A percentile compares a stretch with the other conserved stretches of the same genome.
These are phyloP conservation scores for Rhadinocentrus ornatus DNA, from an alignment of 2,797 vertebrate genomes.

Conservation along the genomic window DNA sequence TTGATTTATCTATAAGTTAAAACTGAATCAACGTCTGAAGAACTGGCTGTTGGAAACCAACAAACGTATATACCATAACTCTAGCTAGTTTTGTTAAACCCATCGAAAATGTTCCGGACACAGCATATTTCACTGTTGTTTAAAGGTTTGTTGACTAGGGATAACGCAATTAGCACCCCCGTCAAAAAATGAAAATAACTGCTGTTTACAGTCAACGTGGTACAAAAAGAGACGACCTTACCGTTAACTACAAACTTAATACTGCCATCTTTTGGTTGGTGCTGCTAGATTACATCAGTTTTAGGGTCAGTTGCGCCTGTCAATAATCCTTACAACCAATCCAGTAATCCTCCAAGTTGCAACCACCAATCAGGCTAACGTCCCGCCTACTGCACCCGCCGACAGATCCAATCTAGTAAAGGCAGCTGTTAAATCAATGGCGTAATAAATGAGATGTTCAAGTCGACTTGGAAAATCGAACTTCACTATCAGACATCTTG, in stretches of 20 bases:
- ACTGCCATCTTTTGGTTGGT: constrained; percentile 53
- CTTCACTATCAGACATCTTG: too few species aligned
- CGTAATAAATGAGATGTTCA: constrained; percentile 4
- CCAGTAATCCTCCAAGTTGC: not conserved
- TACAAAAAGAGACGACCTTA: not conserved
- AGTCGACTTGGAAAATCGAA: fast-evolving
- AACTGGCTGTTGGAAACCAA: constrained; percentile 3
- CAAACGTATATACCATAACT: not conserved
- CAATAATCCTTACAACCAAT: not conserved
- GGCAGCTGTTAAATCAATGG: not conserved
- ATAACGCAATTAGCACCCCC: not conserved
- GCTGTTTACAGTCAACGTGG: constrained; percentile 68
- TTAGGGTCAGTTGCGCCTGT: not conserved
- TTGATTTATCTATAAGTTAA: not conserved
- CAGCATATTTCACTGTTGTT: not conserved
- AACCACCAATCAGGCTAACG: constrained; percentile 5
- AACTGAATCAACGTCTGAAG: not conserved
- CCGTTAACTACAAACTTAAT: not conserved
- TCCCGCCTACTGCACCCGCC: not conserved
- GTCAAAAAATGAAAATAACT: not conserved
- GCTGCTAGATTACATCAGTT: not conserved
- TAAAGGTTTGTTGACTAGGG: not conserved
- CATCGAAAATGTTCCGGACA: not conserved
- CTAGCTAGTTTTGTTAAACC: not conserved
- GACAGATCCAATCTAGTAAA: too few species aligned